phyloP scores from a whole-genome alignment of 2,888 invertebrate genomes.

The Gymnosoma rotundatum region DNA sequence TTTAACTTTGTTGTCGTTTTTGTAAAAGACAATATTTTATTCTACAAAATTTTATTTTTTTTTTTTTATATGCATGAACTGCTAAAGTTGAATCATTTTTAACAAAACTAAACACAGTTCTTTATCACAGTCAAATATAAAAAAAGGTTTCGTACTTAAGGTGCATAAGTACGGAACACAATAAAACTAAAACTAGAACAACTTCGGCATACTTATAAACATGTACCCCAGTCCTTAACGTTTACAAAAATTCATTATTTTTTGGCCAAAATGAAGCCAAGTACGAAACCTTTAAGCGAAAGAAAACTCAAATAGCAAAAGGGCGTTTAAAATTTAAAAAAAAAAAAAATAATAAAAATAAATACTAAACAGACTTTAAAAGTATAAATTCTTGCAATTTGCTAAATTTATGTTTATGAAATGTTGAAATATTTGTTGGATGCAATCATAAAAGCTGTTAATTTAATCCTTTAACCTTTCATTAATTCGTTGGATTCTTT shows the following conservation, averaged over 20 bases:
- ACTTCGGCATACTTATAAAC: background rate
- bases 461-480: too few species aligned
- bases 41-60: background rate
- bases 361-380: background rate
- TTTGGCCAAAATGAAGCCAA: conserved; percentile 30
- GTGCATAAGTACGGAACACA: conserved; percentile 21
- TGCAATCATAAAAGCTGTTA: too few species aligned
- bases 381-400: background rate
- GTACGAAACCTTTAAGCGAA: conserved; percentile 11
- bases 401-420: too few species aligned
- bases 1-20: too few species aligned
- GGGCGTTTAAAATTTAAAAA: conserved; percentile 36
- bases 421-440: too few species aligned
- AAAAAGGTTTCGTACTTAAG: conserved; percentile 13
- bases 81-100: conserved; percentile 15
- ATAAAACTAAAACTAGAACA: conserved; percentile 41
- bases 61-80: background rate
- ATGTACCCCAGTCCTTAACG: conserved; percentile 1
- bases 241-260: conserved; percentile 2
- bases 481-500: too few species aligned
- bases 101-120: conserved; percentile 8
- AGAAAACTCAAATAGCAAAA: conserved; percentile 30
- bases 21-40: too few species aligned
- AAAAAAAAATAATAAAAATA: too few species aligned
- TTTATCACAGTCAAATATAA: conserved; percentile 8